Base-by-base conservation (phyloP, 53 echinoderm and acorn worm species). In the Mesocentrotus franciscanus region DNA sequence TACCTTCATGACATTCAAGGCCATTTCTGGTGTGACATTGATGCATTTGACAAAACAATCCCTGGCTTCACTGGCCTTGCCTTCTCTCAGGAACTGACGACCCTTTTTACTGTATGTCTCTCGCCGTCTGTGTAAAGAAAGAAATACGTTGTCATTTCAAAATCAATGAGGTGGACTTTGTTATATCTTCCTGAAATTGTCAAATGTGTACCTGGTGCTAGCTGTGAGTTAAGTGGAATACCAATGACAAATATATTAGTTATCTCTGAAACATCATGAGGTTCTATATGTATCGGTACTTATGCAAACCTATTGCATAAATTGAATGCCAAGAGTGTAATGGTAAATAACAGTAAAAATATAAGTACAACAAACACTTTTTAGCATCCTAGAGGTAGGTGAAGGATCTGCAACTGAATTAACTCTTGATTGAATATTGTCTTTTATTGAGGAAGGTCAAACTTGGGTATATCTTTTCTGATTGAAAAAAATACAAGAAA, bases 11-110 rank as follows among this genome's bases (percentile, higher is more conserved):
- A 98, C 99, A 34, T 97, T 96, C 61, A 97, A 95, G 60, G 99
- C 99, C 99, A 98, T 98, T 59, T 96, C 93, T 56, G 97, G 96
- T n/a, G 97, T 98, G 42, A 98, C 97, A 72, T 98, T 98, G 93
- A 98, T 94, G 94, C 97, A 97, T 84, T 97, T 98, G 1, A 96
- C 96, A 96, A 98, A 98, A 39, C 97, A 97, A 83, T 98, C 99
- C 76, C 99, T 97, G 18, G 99, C 99, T 59, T 98, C 97, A 8
- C 96, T 96, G 56, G 96, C 89, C 92, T 98, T 98, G 58, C 99
- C 99, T 94, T 98, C 99, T 39, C 99, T 95, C 57, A 98, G 85
- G 78, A 98, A 96, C 96, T 98, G 97, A 66, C 96, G 97, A 49
- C 99, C 99, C 72, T 98, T 98, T 95, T 92, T 94, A 55, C 95